Base-by-base conservation (phyloP, 2,888 invertebrate species). In the Hypercompe scribonia region DNA sequence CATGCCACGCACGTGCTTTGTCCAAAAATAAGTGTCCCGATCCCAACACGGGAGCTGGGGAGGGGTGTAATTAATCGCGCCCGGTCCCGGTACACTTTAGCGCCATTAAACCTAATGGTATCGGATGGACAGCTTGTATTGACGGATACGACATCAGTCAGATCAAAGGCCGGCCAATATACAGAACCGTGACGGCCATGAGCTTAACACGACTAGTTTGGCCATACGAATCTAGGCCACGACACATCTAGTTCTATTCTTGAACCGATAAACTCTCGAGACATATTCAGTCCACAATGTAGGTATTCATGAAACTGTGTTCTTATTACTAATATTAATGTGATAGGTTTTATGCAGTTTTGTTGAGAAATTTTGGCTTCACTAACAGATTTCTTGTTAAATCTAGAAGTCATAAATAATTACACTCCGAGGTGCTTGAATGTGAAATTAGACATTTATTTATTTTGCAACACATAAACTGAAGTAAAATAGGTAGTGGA, bases 221-320 rank as follows among this genome's bases (percentile, higher is more conserved):
- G 90, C 84, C 89, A 90, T 86, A 84, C 81, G 84, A 88, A 93
- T 85, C 89, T 91, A 85, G 94, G 94, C 89, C 94, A 91, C 88
- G 89, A 89, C 90, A 90, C 87, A 87, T 90, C 88, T 87, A 88
- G 84, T 84, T 92, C 93, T 94, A 93, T 94, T 94, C 90, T 89
- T 81, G 90, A 83, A 84, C 82, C 83, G 81, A 87, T 89, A 89
- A 91, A 91, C 88, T 89, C 87, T 86, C 87, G 90, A 89, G 93
- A 93, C 92, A 92, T 88, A 89, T 90, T 88, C 88, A 89, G 86
- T 87, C 82, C 89, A 93, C 93, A 93, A 88, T 91, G 92, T 46
- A 46, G 21, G 46, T 93, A 89, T 88, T 88, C 84, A 89, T 86
- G 89, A 89, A 90, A 85, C 82, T 78, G 81, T 81, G 84, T 81